phyloP scores from a whole-genome alignment of 2,113 vertebrate species.

The Nycticryphes semicollaris region DNA sequence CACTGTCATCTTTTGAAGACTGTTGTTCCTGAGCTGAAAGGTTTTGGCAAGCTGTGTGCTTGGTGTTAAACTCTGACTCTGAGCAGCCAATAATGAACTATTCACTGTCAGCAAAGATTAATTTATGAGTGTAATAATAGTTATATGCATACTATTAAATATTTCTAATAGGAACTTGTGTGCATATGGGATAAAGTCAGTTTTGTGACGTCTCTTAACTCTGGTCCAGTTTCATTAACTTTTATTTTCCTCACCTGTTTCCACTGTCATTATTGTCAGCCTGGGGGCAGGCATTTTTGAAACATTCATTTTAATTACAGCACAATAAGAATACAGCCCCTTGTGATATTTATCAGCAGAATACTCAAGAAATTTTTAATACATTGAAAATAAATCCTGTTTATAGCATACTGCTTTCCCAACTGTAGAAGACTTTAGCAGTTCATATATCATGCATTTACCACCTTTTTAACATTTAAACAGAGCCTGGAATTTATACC shows the following conservation, averaged over 20 bases:
- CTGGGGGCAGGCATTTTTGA: neutral
- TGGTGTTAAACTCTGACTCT: neutral
- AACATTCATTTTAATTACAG: slow-evolving; percentile 42
- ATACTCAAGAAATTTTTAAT: slow-evolving; percentile 25
- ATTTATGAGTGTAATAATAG: slow-evolving; percentile 14
- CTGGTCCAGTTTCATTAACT: slow-evolving; percentile 44
- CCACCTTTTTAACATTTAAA: slow-evolving; percentile 53
- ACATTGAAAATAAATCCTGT: slow-evolving; percentile 43
- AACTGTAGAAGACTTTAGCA: neutral
- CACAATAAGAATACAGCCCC: neutral
- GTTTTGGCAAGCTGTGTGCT: neutral
- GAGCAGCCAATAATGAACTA: slow-evolving; percentile 11
- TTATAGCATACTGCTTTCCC: slow-evolving; percentile 15
- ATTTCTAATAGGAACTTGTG: neutral
- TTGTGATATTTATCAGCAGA: slow-evolving; percentile 9
- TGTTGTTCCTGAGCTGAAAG: neutral
- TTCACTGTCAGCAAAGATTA: slow-evolving; percentile 42
- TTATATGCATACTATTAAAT: neutral
- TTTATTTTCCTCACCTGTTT: slow-evolving; percentile 44
- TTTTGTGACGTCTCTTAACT: slow-evolving; percentile 26
- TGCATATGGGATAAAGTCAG: neutral
- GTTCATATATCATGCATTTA: slow-evolving; percentile 43
- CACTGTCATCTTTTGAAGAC: neutral
- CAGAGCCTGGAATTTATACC: slow-evolving; percentile 20
- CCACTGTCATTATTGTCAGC: neutral